These are phyloP conservation scores for Sebastes minor DNA, from an alignment of 2,797 vertebrate species.

Conservation along the genomic window DNA sequence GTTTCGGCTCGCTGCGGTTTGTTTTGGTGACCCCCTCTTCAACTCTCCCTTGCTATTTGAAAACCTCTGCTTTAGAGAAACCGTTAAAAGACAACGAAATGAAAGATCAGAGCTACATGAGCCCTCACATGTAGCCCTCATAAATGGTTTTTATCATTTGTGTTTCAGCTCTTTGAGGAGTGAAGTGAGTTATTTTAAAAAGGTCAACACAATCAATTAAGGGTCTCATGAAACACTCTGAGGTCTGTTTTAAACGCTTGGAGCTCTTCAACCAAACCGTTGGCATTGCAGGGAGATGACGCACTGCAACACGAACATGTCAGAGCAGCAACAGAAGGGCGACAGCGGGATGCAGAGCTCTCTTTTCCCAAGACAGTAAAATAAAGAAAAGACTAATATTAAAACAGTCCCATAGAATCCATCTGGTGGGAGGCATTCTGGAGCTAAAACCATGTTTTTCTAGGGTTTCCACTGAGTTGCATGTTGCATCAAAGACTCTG, in stretches of 20 bases:
- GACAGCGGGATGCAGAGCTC: background rate
- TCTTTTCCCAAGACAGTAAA: background rate
- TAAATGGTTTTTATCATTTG: no score
- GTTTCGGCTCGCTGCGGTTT: no score
- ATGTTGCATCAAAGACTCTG: conserved; percentile 14
- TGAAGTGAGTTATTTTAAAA: no score
- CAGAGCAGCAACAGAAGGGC: conserved; percentile 14
- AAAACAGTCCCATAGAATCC: background rate
- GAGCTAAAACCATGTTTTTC: background rate
- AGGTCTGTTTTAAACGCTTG: background rate
- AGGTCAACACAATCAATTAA: no score
- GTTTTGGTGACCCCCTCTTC: no score
- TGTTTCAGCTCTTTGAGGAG: no score
- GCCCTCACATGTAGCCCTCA: no score
- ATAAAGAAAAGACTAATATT: conserved; percentile 1
- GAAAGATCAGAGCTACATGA: no score
- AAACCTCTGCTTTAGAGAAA: no score
- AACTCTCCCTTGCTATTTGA: no score
- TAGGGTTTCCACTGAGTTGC: background rate
- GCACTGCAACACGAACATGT: conserved; percentile 32
- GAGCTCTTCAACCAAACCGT: conserved; percentile 10
- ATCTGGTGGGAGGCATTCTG: conserved; percentile 16
- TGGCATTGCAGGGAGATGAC: conserved; percentile 18
- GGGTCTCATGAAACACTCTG: no score
- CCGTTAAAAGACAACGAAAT: no score